These are phyloP conservation scores for Dicrurus megarhynchus DNA, from an alignment of 2,113 vertebrate species.

Conservation along the genomic window DNA sequence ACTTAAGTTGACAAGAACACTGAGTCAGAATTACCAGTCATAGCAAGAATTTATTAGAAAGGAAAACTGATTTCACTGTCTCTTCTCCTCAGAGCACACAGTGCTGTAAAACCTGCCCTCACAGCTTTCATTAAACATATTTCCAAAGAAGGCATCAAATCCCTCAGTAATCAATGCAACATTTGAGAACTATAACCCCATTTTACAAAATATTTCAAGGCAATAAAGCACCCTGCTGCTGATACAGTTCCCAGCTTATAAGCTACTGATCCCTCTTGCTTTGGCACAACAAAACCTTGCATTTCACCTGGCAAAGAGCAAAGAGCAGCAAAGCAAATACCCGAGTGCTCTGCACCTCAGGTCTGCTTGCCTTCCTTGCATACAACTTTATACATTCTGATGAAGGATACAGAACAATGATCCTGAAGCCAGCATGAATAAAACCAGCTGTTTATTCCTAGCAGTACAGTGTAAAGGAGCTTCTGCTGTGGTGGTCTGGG, in stretches of 20 bases:
- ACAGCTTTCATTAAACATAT: neutral
- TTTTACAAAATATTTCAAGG: neutral
- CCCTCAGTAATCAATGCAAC: neutral
- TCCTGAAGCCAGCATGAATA: neutral
- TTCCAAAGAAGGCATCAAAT: neutral
- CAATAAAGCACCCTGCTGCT: neutral
- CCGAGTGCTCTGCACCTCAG: neutral
- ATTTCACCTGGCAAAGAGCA: neutral
- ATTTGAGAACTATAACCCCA: neutral
- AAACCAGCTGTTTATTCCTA: neutral
- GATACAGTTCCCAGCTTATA: neutral
- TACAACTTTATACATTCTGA: neutral
- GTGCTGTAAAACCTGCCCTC: neutral
- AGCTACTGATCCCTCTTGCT: neutral
- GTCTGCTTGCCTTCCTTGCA: neutral
- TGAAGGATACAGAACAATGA: neutral
- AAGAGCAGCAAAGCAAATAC: neutral
- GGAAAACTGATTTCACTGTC: neutral
- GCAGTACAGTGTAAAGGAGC: neutral
- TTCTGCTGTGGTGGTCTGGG: neutral
- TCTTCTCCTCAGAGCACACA: neutral
- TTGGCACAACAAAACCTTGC: neutral
- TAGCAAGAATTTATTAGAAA: neutral
- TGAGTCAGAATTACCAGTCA: neutral
- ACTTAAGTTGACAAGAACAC: neutral